Evolutionary conservation across 2,113 vertebrate species (phyloP).

Genomic region (Asarcornis scutulata): DNA sequence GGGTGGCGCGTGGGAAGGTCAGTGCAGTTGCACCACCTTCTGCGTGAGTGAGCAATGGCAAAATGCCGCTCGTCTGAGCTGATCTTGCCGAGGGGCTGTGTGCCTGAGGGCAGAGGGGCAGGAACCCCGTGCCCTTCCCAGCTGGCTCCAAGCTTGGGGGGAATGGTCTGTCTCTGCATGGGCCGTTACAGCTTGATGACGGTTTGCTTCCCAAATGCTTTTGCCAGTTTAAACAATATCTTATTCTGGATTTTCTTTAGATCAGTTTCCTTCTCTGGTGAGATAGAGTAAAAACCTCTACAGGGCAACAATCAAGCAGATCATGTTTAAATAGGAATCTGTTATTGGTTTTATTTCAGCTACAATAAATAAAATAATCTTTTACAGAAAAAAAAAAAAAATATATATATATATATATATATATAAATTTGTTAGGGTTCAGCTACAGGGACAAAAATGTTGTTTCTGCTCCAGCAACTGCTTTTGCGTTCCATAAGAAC

Average conservation of each 20-base stretch:
- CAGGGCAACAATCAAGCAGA: neutral
- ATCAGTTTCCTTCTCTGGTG: neutral
- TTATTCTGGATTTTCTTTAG: neutral
- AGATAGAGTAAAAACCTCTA: neutral
- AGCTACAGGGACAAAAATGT: neutral
- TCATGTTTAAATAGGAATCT: neutral
- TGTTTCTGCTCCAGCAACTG: neutral
- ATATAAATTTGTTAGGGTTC: neutral
- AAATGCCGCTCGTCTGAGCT: rapidly evolving
- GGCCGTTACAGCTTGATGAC: neutral
- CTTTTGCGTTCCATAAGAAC: neutral
- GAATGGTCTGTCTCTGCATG: neutral
- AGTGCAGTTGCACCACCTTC: neutral
- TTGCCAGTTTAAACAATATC: neutral
- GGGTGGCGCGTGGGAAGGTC: neutral
- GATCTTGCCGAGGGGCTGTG: neutral
- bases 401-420: neutral
- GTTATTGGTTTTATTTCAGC: neutral
- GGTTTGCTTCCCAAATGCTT: neutral
- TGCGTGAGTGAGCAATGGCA: rapidly evolving
- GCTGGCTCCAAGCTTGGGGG: neutral
- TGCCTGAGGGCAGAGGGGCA: neutral
- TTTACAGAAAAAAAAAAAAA: neutral
- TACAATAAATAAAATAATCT: neutral
- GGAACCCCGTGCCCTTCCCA: neutral